These are phyloP conservation scores for Lates japonicus DNA, from an alignment of 2,797 vertebrate species.

Conservation along the genomic window DNA sequence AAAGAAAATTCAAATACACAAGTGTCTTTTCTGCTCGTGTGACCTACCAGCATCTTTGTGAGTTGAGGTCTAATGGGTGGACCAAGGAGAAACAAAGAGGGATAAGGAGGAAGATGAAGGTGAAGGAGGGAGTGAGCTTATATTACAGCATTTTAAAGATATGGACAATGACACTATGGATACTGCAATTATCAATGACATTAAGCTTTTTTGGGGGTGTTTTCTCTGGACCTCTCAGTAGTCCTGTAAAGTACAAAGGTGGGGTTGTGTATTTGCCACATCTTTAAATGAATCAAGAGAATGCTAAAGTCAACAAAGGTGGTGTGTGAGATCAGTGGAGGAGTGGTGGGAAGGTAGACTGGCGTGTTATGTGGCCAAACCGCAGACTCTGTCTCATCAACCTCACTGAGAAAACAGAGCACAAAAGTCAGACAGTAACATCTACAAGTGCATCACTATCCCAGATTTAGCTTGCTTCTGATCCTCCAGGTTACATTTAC, in stretches of 20 bases:
- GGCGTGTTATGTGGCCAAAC: neutral
- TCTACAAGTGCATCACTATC: neutral
- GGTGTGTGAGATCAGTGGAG: conserved; percentile 15
- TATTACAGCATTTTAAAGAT: conserved; percentile 54
- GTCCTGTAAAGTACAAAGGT: conserved; percentile 14
- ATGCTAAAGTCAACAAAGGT: conserved; percentile 15
- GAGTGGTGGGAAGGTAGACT: conserved; percentile 3
- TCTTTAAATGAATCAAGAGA: conserved; percentile 13
- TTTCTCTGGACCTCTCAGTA: conserved; percentile 27
- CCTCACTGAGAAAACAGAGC: neutral
- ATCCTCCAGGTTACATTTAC: neutral
- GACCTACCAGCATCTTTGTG: conserved; percentile 62
- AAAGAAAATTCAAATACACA: conserved; percentile 49
- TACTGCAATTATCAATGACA: conserved; percentile 13
- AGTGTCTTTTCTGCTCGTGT: conserved; percentile 46
- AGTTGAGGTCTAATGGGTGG: conserved; percentile 46
- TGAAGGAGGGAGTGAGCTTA: conserved; percentile 40
- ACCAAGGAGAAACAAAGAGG: conserved; percentile 4
- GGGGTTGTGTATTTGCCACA: conserved; percentile 3
- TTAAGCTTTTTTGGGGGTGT: conserved; percentile 5
- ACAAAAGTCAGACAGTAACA: neutral
- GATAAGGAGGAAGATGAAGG: conserved; percentile 28
- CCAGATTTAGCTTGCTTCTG: neutral
- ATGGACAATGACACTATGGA: conserved; percentile 31
- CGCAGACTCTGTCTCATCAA: conserved; percentile 7